Evolutionary conservation across 1,140 invertebrate species (phyloP).

Genomic region (Drosophila yakuba): DNA sequence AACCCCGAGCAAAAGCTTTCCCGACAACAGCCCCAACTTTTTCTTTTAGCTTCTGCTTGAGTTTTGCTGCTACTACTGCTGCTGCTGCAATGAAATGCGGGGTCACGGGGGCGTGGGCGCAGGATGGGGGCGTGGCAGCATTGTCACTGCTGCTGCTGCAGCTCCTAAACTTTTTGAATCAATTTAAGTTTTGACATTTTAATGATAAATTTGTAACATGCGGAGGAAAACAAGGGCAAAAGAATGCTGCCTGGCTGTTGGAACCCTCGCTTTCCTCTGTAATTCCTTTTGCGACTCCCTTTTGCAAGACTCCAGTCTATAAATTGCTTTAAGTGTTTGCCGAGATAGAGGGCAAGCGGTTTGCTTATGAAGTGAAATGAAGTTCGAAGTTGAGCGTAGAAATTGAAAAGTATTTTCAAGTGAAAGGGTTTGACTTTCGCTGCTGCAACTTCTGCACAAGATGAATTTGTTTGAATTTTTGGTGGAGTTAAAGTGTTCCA

Average conservation of each 20-base stretch:
- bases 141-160: slow-evolving; percentile 49
- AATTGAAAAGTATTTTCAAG: slow-evolving; percentile 42
- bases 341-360: slow-evolving; percentile 17
- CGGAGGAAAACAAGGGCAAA: slow-evolving; percentile 53
- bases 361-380: slow-evolving; percentile 44
- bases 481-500: slow-evolving; percentile 4
- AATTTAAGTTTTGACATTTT: slow-evolving; percentile 84
- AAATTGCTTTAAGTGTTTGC: slow-evolving; percentile 64
- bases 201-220: slow-evolving; percentile 81
- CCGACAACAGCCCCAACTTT: slow-evolving; percentile 39
- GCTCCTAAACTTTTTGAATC: slow-evolving; percentile 75
- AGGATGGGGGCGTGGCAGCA: slow-evolving; percentile 23
- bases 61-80: slow-evolving; percentile 17
- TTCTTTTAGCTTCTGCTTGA: slow-evolving; percentile 34
- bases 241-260: slow-evolving; percentile 49
- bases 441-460: slow-evolving; percentile 19
- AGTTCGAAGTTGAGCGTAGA: slow-evolving; percentile 22
- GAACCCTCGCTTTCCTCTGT: slow-evolving; percentile 22
- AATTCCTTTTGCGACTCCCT: slow-evolving; percentile 19
- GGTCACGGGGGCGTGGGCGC: slow-evolving; percentile 8
- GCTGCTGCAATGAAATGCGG: slow-evolving; percentile 17
- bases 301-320: slow-evolving; percentile 61
- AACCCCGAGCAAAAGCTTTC: slow-evolving; percentile 19
- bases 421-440: slow-evolving; percentile 37
- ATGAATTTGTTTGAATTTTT: slow-evolving; percentile 14